Base-by-base conservation (phyloP, 2,113 vertebrate species). In the Sinocyclocheilus anshuiensis region DNA sequence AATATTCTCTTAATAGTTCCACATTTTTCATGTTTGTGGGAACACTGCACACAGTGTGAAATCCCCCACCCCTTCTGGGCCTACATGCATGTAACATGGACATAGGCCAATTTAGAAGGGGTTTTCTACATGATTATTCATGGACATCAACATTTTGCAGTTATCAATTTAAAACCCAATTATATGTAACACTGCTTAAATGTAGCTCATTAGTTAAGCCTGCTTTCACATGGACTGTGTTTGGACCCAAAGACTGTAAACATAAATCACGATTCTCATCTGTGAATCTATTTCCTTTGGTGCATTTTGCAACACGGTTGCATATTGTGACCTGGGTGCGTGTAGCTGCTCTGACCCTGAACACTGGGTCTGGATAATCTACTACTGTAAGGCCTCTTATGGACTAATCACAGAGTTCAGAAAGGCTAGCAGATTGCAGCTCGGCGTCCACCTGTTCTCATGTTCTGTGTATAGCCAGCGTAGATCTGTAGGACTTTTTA, bases 321-420 rank as follows among this genome's bases (percentile, higher is more conserved):
- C 80, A 72, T 79, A 77, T 79, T 50, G 61, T 63, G 61, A 67
- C 33, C 75, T 80, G 65, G 81, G 84, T 69, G 63, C 45, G 33
- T 67, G 67, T 77, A 83, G 36, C 71, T 74, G 67, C 63, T 80
- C 50, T 69, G 72, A 84, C 65, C 57, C 61, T 50, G 53, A 81
- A 67, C 16, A 20, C 16, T 71, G 24, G 55, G 45, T 61, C 53
- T 36, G 26, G 53, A 42, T 84, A 84, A 87, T 89, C 86, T 50
- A 48, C n/a, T 72, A 65, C 6, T 57, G 33, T 83, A 86, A 89
- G 79, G 67, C 65, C 63, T 74, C 83, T 85, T 83, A 85, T 59
- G 55, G 80, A 80, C 45, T 88, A 79, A 85, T 74, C 42, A 84
- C 39, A 63, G 8, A 85, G 13, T 61, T 48, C n/a, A 71, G 39